A percentile compares a stretch with the other conserved stretches of the same genome.
These are phyloP conservation scores for Polyommatus icarus DNA, from an alignment of 2,888 invertebrate species.

Conservation along the genomic window DNA sequence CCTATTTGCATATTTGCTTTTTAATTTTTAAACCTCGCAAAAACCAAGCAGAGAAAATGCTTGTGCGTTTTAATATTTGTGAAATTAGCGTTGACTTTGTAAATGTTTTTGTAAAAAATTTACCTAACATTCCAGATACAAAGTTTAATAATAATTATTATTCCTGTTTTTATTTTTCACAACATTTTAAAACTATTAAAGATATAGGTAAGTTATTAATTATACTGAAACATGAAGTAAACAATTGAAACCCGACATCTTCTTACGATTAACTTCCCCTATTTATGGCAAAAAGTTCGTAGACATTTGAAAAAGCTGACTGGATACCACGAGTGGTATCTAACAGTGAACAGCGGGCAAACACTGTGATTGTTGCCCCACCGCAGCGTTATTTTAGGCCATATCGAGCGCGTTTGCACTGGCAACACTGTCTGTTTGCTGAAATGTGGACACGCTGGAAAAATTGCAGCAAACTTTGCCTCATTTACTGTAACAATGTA, in stretches of 20 bases:
- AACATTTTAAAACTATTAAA: too few relatives aligned
- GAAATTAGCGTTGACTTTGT: background rate
- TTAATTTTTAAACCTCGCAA: background rate
- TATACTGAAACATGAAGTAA: background rate
- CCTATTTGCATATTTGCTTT: constrained; percentile 3
- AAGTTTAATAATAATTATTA: too few relatives aligned
- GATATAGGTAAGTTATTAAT: too few relatives aligned
- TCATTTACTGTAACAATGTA: background rate
- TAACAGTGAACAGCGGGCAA: constrained; percentile 22
- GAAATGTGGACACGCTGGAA: background rate
- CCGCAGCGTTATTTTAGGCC: constrained; percentile 30
- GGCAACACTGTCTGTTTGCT: constrained; percentile 24
- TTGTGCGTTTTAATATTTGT: background rate
- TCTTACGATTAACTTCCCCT: background rate
- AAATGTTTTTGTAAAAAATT: background rate
- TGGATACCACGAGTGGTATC: constrained; percentile 24
- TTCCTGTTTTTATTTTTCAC: too few relatives aligned
- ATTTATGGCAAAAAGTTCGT: background rate
- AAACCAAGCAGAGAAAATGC: background rate
- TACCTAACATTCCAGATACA: too few relatives aligned
- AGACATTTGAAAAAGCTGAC: constrained; percentile 7
- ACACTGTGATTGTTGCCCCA: constrained; percentile 28
- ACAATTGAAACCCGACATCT: background rate
- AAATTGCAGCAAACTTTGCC: constrained; percentile 1
- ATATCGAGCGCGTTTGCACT: constrained; percentile 29